Conservation (phyloP, 2,113 vertebrate species). For the Cyprinodon tularosa region DNA sequence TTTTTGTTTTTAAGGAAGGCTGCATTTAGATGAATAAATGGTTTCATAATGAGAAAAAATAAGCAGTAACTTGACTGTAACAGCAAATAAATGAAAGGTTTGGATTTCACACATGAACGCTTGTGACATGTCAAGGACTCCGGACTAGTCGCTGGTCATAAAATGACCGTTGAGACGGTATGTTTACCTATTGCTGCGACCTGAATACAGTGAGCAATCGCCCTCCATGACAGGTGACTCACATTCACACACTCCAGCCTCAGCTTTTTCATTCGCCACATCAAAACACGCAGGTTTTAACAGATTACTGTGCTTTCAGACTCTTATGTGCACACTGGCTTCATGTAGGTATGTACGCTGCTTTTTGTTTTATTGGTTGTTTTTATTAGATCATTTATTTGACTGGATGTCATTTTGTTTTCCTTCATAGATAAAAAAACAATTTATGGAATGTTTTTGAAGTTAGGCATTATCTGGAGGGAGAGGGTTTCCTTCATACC, state of each 20-base stretch:
- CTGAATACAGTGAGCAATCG: conserved; percentile 19
- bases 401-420: not conserved
- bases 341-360: too few species aligned
- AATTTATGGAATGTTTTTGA: not conserved
- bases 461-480: not conserved
- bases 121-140: not conserved
- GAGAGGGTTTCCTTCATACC: not conserved
- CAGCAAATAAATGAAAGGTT: not conserved
- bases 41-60: not conserved
- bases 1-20: not conserved
- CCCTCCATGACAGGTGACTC: conserved; percentile 4
- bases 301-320: not conserved
- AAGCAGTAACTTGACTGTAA: not conserved
- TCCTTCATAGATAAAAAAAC: not conserved
- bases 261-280: not conserved
- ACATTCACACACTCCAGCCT: not conserved
- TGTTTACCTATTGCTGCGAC: conserved; percentile 34
- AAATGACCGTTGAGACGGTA: conserved; percentile 5
- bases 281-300: not conserved
- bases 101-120: not conserved
- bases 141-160: not conserved
- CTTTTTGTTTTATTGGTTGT: not conserved
- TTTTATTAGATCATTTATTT: not conserved
- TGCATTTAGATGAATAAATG: not conserved
- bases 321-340: not conserved